phyloP scores from a whole-genome alignment of 1,140 invertebrate species.

The Sitophilus oryzae region DNA sequence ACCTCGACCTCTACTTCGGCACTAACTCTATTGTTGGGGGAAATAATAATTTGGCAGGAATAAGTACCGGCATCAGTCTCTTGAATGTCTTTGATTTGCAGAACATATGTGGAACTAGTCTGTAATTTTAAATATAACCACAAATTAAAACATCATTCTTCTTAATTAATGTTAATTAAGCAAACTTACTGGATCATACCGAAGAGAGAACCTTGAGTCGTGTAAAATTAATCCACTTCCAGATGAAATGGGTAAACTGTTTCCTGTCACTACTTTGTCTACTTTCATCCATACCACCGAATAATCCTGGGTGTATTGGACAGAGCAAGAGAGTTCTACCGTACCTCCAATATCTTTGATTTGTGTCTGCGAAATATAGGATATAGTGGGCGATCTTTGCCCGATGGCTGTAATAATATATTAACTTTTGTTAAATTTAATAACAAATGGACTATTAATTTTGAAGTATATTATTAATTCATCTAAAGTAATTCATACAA shows the following conservation, averaged over 20 bases:
- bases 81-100: conserved; percentile 88
- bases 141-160: not conserved
- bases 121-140: conserved; percentile 14
- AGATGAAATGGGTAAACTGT: conserved; percentile 68
- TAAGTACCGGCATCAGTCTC: conserved; percentile 88
- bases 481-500: no score
- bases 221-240: conserved; percentile 75
- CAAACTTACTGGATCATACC: conserved; percentile 66
- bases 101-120: conserved; percentile 41
- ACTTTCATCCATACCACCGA: conserved; percentile 72
- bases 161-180: not conserved
- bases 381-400: conserved; percentile 84
- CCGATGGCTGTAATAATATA: conserved; percentile 50
- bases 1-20: conserved; percentile 81
- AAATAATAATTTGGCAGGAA: conserved; percentile 79
- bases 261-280: conserved; percentile 48
- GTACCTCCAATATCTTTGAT: conserved; percentile 86
- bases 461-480: no score
- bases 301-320: conserved; percentile 82
- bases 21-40: conserved; percentile 68
- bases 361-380: conserved; percentile 85
- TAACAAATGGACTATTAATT: no score
- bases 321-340: conserved; percentile 81
- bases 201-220: conserved; percentile 80
- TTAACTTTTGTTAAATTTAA: no score